A percentile compares a stretch with the other conserved stretches of the same genome.
Conservation (phyloP, 2,113 vertebrate genomes). For the Uropsilus gracilis region DNA sequence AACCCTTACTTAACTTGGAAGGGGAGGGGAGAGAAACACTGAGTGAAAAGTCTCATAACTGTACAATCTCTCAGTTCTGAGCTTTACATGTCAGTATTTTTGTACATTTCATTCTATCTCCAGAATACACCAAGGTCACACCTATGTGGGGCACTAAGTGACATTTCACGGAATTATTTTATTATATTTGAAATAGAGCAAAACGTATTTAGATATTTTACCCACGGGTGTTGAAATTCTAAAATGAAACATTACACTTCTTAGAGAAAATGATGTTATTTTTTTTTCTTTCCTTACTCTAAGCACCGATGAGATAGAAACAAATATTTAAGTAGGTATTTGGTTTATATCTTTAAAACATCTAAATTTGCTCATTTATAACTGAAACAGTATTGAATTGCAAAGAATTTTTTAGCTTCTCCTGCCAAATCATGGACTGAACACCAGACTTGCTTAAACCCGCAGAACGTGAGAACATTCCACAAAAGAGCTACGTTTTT, state of each 20-base stretch:
- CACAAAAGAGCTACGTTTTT: neutral
- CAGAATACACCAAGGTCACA: neutral
- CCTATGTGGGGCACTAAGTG: neutral
- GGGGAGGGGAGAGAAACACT: neutral
- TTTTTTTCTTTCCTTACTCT: neutral
- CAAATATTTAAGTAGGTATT: neutral
- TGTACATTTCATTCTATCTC: neutral
- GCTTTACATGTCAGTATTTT: neutral
- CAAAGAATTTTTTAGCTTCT: slow-evolving; percentile 28
- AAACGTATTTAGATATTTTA: neutral
- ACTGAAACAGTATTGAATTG: neutral
- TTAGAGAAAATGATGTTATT: neutral
- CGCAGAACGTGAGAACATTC: neutral
- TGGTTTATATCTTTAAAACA: neutral
- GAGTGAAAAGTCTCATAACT: neutral
- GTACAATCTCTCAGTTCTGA: neutral
- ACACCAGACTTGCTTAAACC: slow-evolving; percentile 53
- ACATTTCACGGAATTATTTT: slow-evolving; percentile 8
- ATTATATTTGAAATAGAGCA: slow-evolving; percentile 21
- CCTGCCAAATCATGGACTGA: neutral
- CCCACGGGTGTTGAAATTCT: neutral
- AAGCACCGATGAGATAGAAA: neutral
- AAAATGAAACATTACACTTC: slow-evolving; percentile 9
- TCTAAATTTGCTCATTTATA: neutral
- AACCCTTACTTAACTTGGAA: no score